Evolutionary conservation across 1,140 invertebrate genomes (phyloP).

Genomic region (Drosophila fuyamai): DNA sequence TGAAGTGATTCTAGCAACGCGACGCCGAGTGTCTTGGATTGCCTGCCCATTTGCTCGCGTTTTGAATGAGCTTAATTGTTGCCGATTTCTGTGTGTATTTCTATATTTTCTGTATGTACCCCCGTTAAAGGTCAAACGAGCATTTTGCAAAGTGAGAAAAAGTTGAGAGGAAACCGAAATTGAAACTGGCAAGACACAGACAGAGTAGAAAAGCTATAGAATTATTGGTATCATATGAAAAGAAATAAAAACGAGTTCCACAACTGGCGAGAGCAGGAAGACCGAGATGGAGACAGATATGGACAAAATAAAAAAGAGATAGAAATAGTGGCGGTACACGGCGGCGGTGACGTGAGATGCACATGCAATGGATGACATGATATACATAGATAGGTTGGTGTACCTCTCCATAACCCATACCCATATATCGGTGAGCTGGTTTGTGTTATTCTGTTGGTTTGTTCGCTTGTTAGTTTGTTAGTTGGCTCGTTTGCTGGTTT

Average conservation of each 20-base stretch:
- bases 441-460: neutral
- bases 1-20: slow-evolving; percentile 66
- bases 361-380: slow-evolving; percentile 56
- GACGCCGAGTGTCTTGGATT: slow-evolving; percentile 56
- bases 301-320: slow-evolving; percentile 1
- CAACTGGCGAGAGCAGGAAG: slow-evolving; percentile 43
- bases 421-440: slow-evolving; percentile 3
- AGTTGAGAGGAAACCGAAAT: slow-evolving; percentile 20
- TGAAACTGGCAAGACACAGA: slow-evolving; percentile 34
- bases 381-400: slow-evolving; percentile 38
- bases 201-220: slow-evolving; percentile 49
- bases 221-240: slow-evolving; percentile 67
- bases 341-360: slow-evolving; percentile 50
- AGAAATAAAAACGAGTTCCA: slow-evolving; percentile 70
- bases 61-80: slow-evolving; percentile 82
- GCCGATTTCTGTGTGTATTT: slow-evolving; percentile 37
- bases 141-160: slow-evolving; percentile 56
- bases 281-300: slow-evolving; percentile 3
- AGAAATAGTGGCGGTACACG: slow-evolving; percentile 9
- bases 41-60: slow-evolving; percentile 66
- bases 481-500: neutral
- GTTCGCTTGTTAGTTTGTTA: neutral
- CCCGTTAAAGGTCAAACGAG: slow-evolving; percentile 80
- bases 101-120: slow-evolving; percentile 21
- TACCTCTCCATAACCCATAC: neutral